Evolutionary conservation across 53 echinoderm and acorn worm species (phyloP).

Genomic region (Echinometra lucunter): DNA sequence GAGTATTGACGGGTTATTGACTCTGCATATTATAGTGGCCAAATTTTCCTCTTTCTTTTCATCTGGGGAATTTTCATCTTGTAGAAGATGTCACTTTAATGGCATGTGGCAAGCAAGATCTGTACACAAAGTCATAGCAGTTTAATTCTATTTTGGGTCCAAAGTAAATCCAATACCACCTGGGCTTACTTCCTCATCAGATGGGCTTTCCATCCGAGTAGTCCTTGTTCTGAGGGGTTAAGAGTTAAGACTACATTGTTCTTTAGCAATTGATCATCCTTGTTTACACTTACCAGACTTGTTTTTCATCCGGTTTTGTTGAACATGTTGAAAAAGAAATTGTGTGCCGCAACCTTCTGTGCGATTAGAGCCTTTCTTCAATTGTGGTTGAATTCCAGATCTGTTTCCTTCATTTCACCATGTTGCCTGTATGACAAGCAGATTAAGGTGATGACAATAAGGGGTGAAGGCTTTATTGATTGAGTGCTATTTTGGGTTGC

Average conservation of each 20-base stretch:
- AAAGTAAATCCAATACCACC: not conserved
- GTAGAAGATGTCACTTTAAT: constrained; percentile 26
- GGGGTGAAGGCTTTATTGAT: not conserved
- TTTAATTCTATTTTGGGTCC: constrained; percentile 7
- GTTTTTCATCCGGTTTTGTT: constrained; percentile 16
- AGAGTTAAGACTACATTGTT: constrained; percentile 38
- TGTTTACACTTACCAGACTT: constrained; percentile 11
- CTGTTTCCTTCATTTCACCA: not conserved
- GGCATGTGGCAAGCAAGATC: constrained; percentile 37
- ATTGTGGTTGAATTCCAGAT: constrained; percentile 18
- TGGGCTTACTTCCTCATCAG: constrained; percentile 12
- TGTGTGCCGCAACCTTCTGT: constrained; percentile 9
- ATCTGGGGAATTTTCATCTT: not conserved
- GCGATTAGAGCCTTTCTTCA: not conserved
- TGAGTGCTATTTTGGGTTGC: constrained; percentile 10
- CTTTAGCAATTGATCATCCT: constrained; percentile 20
- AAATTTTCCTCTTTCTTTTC: not conserved
- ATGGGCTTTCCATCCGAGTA: not conserved
- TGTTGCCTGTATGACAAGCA: not conserved
- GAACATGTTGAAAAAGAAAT: not conserved
- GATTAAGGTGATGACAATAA: constrained; percentile 2
- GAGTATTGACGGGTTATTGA: too few species aligned
- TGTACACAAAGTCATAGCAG: constrained; percentile 3
- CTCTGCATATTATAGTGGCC: too few species aligned
- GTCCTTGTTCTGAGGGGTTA: not conserved